These are phyloP conservation scores for Rhipidura dahli DNA, from an alignment of 2,113 vertebrate species.

Conservation along the genomic window DNA sequence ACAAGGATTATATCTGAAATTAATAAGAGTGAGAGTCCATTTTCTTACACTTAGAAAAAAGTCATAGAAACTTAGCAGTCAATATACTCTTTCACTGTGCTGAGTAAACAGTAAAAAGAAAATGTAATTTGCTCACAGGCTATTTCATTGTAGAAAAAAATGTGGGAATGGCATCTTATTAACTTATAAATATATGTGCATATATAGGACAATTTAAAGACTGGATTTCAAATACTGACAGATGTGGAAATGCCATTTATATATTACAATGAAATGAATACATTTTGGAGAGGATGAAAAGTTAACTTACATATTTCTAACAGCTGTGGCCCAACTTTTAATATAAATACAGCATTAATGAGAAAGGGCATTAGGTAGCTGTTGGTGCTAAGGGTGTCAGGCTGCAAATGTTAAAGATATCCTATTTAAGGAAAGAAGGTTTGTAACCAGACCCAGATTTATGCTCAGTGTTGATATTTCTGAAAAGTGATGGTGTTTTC, in stretches of 20 bases:
- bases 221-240: conserved; percentile 22
- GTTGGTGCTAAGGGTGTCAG: background rate
- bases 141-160: conserved; percentile 37
- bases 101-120: conserved; percentile 64
- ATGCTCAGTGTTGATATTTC: background rate
- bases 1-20: background rate
- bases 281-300: background rate
- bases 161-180: conserved; percentile 26
- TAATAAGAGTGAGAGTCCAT: background rate
- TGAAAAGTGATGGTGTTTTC: background rate
- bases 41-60: conserved; percentile 5
- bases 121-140: conserved; percentile 50
- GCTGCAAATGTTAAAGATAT: background rate
- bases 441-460: background rate
- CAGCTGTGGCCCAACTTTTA: background rate
- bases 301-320: background rate
- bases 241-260: background rate
- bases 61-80: conserved; percentile 24
- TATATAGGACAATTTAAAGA: conserved; percentile 48
- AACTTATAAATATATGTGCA: conserved; percentile 60
- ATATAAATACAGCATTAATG: background rate
- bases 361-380: background rate
- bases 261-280: conserved; percentile 1
- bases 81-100: conserved; percentile 50
- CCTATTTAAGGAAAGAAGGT: background rate